These are phyloP conservation scores for Eumacrocentrus americanus DNA, from an alignment of 2,888 invertebrate genomes.

Conservation along the genomic window DNA sequence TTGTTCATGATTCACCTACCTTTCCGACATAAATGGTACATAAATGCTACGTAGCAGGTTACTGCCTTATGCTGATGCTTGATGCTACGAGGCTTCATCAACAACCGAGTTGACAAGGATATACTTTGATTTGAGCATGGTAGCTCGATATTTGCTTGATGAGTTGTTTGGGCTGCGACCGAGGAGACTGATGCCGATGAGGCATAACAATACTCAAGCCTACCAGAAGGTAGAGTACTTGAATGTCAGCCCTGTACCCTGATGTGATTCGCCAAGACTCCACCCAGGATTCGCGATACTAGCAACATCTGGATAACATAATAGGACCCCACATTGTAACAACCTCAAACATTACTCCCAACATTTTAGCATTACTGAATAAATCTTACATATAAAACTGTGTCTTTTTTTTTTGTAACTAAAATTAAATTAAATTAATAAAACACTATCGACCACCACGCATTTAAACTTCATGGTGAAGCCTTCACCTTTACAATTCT, in stretches of 20 bases:
- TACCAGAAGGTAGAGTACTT: constrained; percentile 58
- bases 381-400: no score
- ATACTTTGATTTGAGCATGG: constrained; percentile 56
- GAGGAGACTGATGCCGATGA: constrained; percentile 53
- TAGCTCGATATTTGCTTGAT: constrained; percentile 55
- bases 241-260: constrained; percentile 58
- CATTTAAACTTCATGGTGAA: no score
- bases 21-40: constrained; percentile 60
- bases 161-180: constrained; percentile 55
- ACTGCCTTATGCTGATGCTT: constrained; percentile 57
- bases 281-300: constrained; percentile 54
- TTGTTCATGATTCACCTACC: constrained; percentile 47
- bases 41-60: constrained; percentile 61
- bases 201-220: constrained; percentile 60
- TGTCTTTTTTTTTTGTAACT: no score
- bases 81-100: constrained; percentile 60
- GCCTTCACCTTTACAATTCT: no score
- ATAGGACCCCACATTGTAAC: constrained; percentile 49
- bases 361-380: no score
- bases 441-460: no score
- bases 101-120: constrained; percentile 56
- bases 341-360: constrained; percentile 41
- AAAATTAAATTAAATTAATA: no score
- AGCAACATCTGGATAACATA: constrained; percentile 60
- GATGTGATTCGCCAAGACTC: constrained; percentile 54